Percentiles rank a stretch among this genome's conserved stretches.
Evolutionary conservation across 53 echinoderm and acorn worm genomes (phyloP).

Genomic region (Arbacia lixula): DNA sequence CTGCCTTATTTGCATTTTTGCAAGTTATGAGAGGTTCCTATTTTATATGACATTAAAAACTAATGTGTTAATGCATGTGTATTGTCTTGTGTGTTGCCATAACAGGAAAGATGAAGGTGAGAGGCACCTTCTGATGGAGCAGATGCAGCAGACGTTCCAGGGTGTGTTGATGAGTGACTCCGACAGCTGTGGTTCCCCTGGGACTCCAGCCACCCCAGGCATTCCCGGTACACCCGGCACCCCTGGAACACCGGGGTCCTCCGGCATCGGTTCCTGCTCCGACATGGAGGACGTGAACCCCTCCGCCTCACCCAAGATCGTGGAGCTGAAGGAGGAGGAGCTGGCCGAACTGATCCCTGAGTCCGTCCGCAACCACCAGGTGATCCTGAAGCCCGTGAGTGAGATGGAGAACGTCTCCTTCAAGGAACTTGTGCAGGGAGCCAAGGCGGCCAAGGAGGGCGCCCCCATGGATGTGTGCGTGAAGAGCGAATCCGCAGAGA

Average conservation of each 20-base stretch:
- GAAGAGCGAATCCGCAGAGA: neutral
- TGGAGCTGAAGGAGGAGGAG: constrained; percentile 62
- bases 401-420: constrained; percentile 68
- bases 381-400: constrained; percentile 68
- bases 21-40: no score
- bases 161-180: constrained; percentile 54
- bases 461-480: constrained; percentile 23
- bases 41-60: no score
- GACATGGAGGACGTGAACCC: constrained; percentile 43
- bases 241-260: constrained; percentile 8
- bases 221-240: constrained; percentile 29
- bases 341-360: constrained; percentile 72
- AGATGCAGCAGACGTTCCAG: constrained; percentile 72
- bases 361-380: constrained; percentile 68
- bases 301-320: constrained; percentile 46
- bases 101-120: constrained; percentile 97
- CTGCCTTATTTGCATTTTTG: no score
- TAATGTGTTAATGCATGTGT: no score
- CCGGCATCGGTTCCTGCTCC: constrained; percentile 58
- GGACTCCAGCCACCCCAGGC: constrained; percentile 33
- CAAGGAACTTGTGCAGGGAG: constrained; percentile 20
- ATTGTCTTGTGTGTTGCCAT: neutral
- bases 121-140: constrained; percentile 80
- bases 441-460: neutral
- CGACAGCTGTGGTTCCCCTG: constrained; percentile 48